Base-by-base conservation (phyloP, 1,140 invertebrate genomes). In the Platorchestia sp. region DNA sequence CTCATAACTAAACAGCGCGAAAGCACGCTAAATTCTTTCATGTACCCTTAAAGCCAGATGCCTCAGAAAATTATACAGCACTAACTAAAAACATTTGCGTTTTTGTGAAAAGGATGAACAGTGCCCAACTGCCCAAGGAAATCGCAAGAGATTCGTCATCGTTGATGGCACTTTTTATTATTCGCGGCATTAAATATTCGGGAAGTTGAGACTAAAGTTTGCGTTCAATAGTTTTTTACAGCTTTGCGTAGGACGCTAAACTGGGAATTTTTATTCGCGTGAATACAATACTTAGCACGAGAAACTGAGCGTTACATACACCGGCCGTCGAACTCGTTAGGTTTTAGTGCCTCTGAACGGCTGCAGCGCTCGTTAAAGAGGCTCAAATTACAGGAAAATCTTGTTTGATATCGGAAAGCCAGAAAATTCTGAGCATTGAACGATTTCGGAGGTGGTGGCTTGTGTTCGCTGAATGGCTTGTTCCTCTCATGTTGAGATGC, bases 321-420 rank as follows among this genome's bases (percentile, higher is more conserved):
- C n/a, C 43, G 41, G n/a, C 87, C 87, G 22, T 42, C 87, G 87
- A 42, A 89, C 87, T 89, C 87, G 87, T 89, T 89, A 41, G 87
- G 87, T 89, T 89, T 89, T 89, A 89, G 27, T 89, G 87, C 87
- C 87, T 89, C 87, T 89, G 87, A 89, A 89, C 87, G n/a, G 87
- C 87, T 89, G n/a, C 87, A 89, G 87, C 5, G 87, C 27, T 89
- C 87, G 87, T 89, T 89, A 89, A 42, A 44, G 43, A 27, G 43
- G 87, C 41, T 89, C 5, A 89, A 89, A 89, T 89, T 89, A 89
- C 87, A 89, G 41, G 87, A 89, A 89, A 89, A 89, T 89, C 87
- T 89, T 44, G n/a, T 44, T 44, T 89, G 87, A 89, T 42, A 89
- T 89, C 87, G 87, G 43, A 89, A 89, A 44, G 87, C 10, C 36